A percentile compares a stretch with the other conserved stretches of the same genome.
These are phyloP conservation scores for Steinernema feltiae DNA, from an alignment of 1,140 invertebrate species.

Conservation along the genomic window DNA sequence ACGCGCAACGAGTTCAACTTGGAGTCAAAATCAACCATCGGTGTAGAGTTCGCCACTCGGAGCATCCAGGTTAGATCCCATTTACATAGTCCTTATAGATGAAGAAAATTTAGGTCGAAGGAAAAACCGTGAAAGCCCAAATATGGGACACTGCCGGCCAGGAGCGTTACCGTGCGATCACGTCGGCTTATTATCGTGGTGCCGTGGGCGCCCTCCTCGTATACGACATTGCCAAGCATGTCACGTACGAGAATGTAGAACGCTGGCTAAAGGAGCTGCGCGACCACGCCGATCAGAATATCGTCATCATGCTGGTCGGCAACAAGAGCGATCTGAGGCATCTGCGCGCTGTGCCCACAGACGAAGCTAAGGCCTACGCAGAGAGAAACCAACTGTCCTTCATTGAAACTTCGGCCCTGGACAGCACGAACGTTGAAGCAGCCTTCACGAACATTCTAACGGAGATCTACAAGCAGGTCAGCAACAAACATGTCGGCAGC, in stretches of 20 bases:
- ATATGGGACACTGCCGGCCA: conserved; percentile 99
- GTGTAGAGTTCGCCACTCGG: conserved; percentile 97
- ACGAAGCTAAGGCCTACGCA: conserved; percentile 94
- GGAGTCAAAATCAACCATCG: conserved; percentile 99
- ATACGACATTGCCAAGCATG: conserved; percentile 97
- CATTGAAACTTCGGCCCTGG: conserved; percentile 98
- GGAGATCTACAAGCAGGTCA: conserved; percentile 61
- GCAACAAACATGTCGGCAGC: conserved; percentile 35
- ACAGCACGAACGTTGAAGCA: conserved; percentile 98
- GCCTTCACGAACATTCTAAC: conserved; percentile 99
- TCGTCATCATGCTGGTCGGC: conserved; percentile 89
- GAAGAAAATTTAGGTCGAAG: conserved; percentile 69
- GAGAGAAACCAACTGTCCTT: conserved; percentile 94
- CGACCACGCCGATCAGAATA: conserved; percentile 91
- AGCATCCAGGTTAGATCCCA: conserved; percentile 78
- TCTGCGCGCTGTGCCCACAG: conserved; percentile 92
- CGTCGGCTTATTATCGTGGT: conserved; percentile 86
- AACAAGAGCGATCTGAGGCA: conserved; percentile 98
- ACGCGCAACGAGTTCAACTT: conserved; percentile 99
- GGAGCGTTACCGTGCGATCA: conserved; percentile 95
- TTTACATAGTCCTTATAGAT: conserved; percentile 18
- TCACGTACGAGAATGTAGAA: conserved; percentile 99
- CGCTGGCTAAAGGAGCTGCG: conserved; percentile 85
- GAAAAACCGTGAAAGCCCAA: conserved; percentile 94
- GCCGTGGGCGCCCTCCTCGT: conserved; percentile 89